Conservation (phyloP, 2,888 invertebrate species). For the Alitta virens region DNA sequence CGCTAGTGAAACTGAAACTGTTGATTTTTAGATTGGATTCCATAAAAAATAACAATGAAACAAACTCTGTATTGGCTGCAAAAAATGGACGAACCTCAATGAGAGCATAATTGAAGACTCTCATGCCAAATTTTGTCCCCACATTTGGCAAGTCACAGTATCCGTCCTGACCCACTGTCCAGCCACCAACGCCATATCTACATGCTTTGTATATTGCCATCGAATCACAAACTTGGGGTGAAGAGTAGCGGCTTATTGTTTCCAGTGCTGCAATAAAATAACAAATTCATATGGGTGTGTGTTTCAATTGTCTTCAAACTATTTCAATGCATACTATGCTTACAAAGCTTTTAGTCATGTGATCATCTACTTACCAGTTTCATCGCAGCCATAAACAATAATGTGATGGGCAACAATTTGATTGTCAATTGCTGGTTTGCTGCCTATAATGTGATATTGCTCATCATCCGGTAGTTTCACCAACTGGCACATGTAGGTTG, state of each 20-base stretch:
- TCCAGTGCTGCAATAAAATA: too few relatives aligned
- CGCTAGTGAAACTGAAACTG: too few relatives aligned
- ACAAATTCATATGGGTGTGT: too few relatives aligned
- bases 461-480: conserved; percentile 3
- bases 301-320: too few relatives aligned
- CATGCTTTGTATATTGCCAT: not conserved
- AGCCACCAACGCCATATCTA: not conserved
- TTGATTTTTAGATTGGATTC: too few relatives aligned
- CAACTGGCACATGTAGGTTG: conserved; percentile 8
- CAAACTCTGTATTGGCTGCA: too few relatives aligned
- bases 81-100: not conserved
- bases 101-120: not conserved
- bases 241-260: too few relatives aligned
- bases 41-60: too few relatives aligned
- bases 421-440: conserved; percentile 16
- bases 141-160: not conserved
- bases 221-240: too few relatives aligned
- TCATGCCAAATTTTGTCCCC: not conserved
- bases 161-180: not conserved
- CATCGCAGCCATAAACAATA: conserved; percentile 10
- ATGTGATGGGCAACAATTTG: conserved; percentile 12
- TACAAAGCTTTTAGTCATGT: too few relatives aligned
- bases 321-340: too few relatives aligned
- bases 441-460: conserved; percentile 12
- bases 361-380: conserved; percentile 1